Percentiles rank a stretch among this genome's conserved stretches.
Conservation (phyloP, 2,797 vertebrate species). For the Remorina albescens region DNA sequence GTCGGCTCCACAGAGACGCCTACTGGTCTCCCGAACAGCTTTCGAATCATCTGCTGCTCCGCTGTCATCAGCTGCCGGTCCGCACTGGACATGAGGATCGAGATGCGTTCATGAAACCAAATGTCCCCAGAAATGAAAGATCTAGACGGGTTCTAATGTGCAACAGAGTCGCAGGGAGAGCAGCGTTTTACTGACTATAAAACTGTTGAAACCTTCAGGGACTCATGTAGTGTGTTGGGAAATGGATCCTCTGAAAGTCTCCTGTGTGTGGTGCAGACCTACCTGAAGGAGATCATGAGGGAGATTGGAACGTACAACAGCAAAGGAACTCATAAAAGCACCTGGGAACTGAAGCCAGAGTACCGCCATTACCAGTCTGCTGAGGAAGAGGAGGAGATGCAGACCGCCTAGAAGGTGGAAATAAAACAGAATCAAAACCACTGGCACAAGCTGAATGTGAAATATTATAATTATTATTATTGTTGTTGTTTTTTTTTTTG, state of each 20-base stretch:
- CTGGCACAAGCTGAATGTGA: not conserved
- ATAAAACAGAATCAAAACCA: not conserved
- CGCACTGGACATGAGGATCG: not conserved
- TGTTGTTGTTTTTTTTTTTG: not conserved
- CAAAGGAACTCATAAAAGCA: conserved; percentile 96
- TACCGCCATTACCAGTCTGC: conserved; percentile 92
- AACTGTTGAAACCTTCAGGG: not conserved
- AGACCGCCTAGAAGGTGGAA: conserved; percentile 78
- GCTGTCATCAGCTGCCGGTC: not conserved
- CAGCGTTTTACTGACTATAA: not conserved
- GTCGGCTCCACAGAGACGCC: conserved; percentile 65
- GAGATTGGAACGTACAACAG: conserved; percentile 95
- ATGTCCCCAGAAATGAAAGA: not conserved
- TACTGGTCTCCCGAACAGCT: conserved; percentile 26
- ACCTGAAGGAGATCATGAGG: conserved; percentile 95
- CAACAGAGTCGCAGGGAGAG: not conserved
- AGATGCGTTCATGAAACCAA: not conserved
- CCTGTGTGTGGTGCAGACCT: conserved; percentile 81
- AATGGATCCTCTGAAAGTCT: not conserved
- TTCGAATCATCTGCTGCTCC: not conserved
- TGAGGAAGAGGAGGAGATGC: conserved; percentile 80
- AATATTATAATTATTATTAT: no score
- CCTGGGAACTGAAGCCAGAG: conserved; percentile 96
- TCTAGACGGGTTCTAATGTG: not conserved
- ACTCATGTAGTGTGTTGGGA: not conserved